Percentiles rank a stretch among this genome's conserved stretches.
Evolutionary conservation across 1,140 invertebrate genomes (phyloP).

Genomic region (Drosophila ohnishii): DNA sequence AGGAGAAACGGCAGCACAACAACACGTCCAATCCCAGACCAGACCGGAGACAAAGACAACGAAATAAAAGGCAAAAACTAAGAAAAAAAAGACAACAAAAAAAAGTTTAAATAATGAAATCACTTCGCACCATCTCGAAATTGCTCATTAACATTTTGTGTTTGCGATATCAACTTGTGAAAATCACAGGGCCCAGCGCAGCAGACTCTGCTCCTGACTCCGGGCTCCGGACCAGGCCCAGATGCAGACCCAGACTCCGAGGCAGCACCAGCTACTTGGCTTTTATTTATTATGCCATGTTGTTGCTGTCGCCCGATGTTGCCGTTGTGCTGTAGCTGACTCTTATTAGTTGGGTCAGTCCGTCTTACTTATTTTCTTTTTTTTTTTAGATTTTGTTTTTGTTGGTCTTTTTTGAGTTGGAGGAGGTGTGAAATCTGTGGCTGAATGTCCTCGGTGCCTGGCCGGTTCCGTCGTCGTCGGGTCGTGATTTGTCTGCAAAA

Average conservation of each 20-base stretch:
- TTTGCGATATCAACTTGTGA: slow-evolving; percentile 83
- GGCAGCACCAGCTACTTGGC: slow-evolving; percentile 72
- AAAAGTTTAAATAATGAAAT: slow-evolving; percentile 83
- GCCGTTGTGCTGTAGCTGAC: slow-evolving; percentile 47
- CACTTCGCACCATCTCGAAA: slow-evolving; percentile 83
- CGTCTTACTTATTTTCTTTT: slow-evolving; percentile 31
- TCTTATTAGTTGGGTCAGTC: slow-evolving; percentile 79
- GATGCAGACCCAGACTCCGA: slow-evolving; percentile 66
- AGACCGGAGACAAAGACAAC: slow-evolving; percentile 39
- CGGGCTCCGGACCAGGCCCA: slow-evolving; percentile 56
- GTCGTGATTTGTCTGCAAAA: slow-evolving; percentile 75
- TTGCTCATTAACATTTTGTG: slow-evolving; percentile 83
- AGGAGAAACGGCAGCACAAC: slow-evolving; percentile 11
- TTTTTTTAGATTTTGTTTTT: slow-evolving; percentile 1
- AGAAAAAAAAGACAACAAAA: slow-evolving; percentile 61
- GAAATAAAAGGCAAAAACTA: slow-evolving; percentile 51
- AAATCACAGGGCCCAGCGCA: slow-evolving; percentile 65
- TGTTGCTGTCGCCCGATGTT: slow-evolving; percentile 51
- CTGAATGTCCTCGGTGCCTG: slow-evolving; percentile 12
- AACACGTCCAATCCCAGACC: slow-evolving; percentile 35
- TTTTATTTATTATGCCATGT: slow-evolving; percentile 80
- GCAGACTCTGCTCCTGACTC: slow-evolving; percentile 29
- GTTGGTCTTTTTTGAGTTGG: background rate
- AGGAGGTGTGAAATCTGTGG: slow-evolving; percentile 65
- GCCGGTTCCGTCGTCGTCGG: slow-evolving; percentile 43